Evolutionary conservation across 2,797 vertebrate species (phyloP), one percentile per base, ranked within the genome.

Genomic region (Tarsius wallacei): DNA sequence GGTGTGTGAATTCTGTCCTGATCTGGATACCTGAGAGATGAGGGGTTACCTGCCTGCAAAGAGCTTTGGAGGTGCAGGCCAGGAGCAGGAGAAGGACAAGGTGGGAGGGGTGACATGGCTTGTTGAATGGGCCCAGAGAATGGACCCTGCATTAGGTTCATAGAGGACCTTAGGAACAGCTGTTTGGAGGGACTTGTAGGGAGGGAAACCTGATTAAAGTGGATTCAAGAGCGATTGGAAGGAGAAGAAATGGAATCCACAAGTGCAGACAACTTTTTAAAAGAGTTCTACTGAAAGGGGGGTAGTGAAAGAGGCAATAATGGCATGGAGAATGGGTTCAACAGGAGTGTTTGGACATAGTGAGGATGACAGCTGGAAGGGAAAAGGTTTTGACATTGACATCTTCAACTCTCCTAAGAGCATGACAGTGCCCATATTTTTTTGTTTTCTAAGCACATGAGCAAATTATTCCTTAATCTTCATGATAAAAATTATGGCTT

Each of bases 301-400:
- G 26, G 1, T 51, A 28, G 4, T 88, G 31, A 83, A 42, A 17
- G 63, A 28, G 1, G 5, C 10, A 15, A 59, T 33, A 22, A 17
- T 28, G 15, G 3, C 31, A 36, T 14, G 24, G 3, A 64, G 78
- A 81, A 63, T n/a, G 1, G 21, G 11, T 1, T n/a, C 14, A 74
- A 6, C 24, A n/a, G 82, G 64, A 85, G 4, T 2, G 1, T 26
- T 15, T 78, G n/a, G 19, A n/a, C 7, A 0, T 28, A 33, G 59
- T 0, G 0, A 63, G 13, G 22, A 26, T 42, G 64, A 71, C 22
- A 36, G 22, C 15, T 36, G 15, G 1, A 15, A 28, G 28, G 3
- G 19, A 26, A 28, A 82, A 76, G 31, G 2, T 26, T 83, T 57
- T 74, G 42, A 10, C 6, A 10, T 3, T 11, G 8, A 55, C 13